Evolutionary conservation across 2,113 vertebrate species (phyloP).

Genomic region (Cyanoramphus novaezelandiae): DNA sequence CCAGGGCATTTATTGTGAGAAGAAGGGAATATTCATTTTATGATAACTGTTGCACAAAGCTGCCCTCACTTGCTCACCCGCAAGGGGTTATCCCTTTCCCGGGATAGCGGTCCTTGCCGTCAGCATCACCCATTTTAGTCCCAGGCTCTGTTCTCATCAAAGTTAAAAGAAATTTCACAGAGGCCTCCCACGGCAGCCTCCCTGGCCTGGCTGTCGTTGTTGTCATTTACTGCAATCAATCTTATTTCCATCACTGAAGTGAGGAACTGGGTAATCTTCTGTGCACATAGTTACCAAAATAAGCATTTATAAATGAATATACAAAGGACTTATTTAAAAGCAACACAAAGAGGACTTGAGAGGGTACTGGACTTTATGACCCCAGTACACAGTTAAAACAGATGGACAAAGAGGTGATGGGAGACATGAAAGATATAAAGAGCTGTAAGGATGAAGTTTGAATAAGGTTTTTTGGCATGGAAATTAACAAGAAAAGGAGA

Average conservation of each 20-base stretch:
- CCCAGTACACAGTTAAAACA: neutral
- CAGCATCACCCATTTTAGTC: neutral
- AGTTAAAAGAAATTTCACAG: conserved; percentile 36
- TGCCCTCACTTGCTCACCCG: neutral
- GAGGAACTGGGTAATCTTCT: conserved; percentile 24
- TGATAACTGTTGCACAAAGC: neutral
- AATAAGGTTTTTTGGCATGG: neutral
- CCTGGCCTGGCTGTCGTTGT: neutral
- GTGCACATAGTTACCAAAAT: conserved; percentile 37
- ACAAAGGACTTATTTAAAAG: conserved; percentile 44
- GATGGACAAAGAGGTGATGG: neutral
- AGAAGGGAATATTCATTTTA: neutral
- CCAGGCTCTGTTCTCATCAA: neutral
- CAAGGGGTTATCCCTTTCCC: neutral
- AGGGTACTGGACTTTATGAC: conserved; percentile 32
- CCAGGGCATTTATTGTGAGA: neutral
- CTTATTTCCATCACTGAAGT: conserved; percentile 19
- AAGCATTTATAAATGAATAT: conserved; percentile 30
- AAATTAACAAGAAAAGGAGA: neutral
- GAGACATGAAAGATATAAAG: neutral
- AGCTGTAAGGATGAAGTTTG: neutral
- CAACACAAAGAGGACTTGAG: conserved; percentile 38
- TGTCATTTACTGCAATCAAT: conserved; percentile 29
- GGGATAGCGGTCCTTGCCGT: neutral
- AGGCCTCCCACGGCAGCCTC: neutral